Base-by-base conservation (phyloP, 2,797 vertebrate species). In the Helarctos malayanus region DNA sequence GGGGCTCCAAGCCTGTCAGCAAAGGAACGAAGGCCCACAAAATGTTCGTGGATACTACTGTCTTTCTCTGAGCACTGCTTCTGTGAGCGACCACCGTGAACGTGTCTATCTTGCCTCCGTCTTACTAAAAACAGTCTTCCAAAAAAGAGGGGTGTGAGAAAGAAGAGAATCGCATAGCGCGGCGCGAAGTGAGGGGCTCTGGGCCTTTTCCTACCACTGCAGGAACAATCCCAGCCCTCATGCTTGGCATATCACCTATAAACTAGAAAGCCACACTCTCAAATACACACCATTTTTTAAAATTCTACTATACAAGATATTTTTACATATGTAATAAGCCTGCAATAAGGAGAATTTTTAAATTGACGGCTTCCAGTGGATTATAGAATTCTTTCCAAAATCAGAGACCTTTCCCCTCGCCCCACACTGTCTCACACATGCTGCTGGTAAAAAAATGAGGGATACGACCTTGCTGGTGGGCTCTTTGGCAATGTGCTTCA, bases 321-420 rank as follows among this genome's bases (percentile, higher is more conserved):
- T 80, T 84, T 49, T 79, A 54, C 0, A 59, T 29, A 25, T 0
- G 0, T 83, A 81, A 32, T 29, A 69, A 52, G 61, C 27, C 12
- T 86, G n/a, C 12, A 56, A 38, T 54, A 73, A 91, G 19, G 45
- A 35, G 25, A 38, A 11, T 81, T 59, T 92, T 92, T 78, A 45
- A 71, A 47, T 27, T 12, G 23, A 32, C 35, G 21, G 5, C 65
- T 80, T 92, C n/a, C 38, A 29, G 0, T 27, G 35, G 14, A 14
- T 68, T 79, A 18, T 9, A 69, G 41, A 85, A 95, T 83, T 69
- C 35, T 91, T 76, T 82, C 61, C 47, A 84, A 56, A 93, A 32
- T 61, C 32, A 19, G 71, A 80, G 41, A 78, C 18, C 47, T 25
- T 78, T 4, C 45, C 15, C 8, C 8, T 8, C 4, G 8, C 25